A percentile compares a stretch with the other conserved stretches of the same genome.
phyloP scores from a whole-genome alignment of 2,797 vertebrate genomes.

The Loriculus beryllinus region DNA sequence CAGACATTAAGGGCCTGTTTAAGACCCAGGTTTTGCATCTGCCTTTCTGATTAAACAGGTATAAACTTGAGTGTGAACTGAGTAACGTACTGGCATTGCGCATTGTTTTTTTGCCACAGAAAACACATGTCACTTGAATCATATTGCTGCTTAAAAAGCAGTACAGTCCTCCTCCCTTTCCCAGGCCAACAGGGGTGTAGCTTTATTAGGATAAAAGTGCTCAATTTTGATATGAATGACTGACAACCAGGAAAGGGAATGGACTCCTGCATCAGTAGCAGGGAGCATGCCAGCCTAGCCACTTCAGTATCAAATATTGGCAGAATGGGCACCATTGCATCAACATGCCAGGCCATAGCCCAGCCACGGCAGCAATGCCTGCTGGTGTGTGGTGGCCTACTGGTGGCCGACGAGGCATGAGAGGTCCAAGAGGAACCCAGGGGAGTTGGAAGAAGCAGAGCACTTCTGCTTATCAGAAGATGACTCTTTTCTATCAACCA shows the following conservation, averaged over 20 bases:
- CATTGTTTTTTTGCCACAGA: not conserved
- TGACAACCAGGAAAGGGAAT: not conserved
- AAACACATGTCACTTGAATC: not conserved
- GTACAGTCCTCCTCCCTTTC: not conserved
- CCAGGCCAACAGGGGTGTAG: not conserved
- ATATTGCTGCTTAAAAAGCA: not conserved
- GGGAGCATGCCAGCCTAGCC: not conserved
- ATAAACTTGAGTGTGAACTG: not conserved
- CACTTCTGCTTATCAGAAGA: slow-evolving; percentile 51
- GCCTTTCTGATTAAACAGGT: not conserved
- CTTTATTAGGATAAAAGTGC: not conserved
- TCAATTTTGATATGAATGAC: not conserved
- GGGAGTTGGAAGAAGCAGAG: not conserved
- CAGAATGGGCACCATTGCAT: fast-evolving
- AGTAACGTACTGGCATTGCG: not conserved
- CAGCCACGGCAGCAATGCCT: not conserved
- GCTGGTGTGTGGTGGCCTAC: not conserved
- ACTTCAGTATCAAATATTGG: not conserved
- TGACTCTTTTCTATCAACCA: slow-evolving; percentile 7
- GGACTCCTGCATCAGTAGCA: not conserved
- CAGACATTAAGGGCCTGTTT: not conserved
- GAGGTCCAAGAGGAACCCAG: not conserved
- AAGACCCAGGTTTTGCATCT: not conserved
- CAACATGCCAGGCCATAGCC: not conserved
- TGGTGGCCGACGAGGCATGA: fast-evolving